Evolutionary conservation across 2,797 vertebrate species (phyloP), one percentile per base, ranked within the genome.

Genomic region (Spinibarbus caldwelli): DNA sequence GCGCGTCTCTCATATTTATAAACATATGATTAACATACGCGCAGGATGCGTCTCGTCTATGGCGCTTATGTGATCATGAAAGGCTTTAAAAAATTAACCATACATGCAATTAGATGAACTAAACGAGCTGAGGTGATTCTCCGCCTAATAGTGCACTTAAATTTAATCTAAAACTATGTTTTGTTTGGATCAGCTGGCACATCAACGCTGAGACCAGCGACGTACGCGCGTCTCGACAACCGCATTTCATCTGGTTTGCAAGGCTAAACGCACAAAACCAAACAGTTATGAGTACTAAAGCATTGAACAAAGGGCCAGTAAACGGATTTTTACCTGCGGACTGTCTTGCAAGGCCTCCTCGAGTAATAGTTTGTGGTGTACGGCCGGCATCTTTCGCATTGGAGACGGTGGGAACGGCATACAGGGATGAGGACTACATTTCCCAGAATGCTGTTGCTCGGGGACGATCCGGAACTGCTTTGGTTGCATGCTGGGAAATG

Each of bases 281-380:
- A 70, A 41, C 14, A 21, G 31, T 26, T 80, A 11, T 70, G 23
- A 26, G 12, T 4, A 8, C 5, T 34, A 41, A 26, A 31, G 26
- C 68, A 23, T 17, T 57, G 17, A 59, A 23, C 17, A 14, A 38
- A 34, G 36, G 14, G 29, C 0, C 31, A 29, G 21, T 2, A 36
- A 21, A 31, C 8, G 4, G 0, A 8, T 21, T 3, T 5, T 31
- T 75, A 99, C 98, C 97, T 99, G 98, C 83, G 98, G 98, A 93
- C 97, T 99, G 94, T 99, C 98, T 91, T 97, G 97, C 89, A 99
- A 89, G 54, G 98, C 97, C 77, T 99, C 98, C 92, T 99, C 98
- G 89, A 99, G 92, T 47, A 98, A 96, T 89, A 99, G 95, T 90
- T 96, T 99, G 92, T 99, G 83, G 52, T 85, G 98, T 82, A 98